A percentile compares a stretch with the other conserved stretches of the same genome.
phyloP scores from a whole-genome alignment of 2,888 invertebrate species.

The Lasioglossum marginatum region DNA sequence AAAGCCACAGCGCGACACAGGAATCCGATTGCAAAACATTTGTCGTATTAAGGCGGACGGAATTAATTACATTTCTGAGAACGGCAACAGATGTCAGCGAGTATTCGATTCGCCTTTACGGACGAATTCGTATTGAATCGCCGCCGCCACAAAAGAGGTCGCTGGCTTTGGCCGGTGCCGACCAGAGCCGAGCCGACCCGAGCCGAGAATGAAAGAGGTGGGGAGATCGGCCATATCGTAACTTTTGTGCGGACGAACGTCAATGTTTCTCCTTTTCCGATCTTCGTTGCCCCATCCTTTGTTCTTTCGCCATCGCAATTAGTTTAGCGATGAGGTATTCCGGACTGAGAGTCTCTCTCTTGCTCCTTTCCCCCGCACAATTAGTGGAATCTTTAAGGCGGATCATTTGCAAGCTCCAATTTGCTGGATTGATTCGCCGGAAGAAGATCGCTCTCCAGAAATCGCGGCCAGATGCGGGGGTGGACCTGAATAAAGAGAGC shows the following conservation, averaged over 20 bases:
- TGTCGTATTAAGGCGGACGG: not conserved
- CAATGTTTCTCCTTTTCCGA: constrained; percentile 6
- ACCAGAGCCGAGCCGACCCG: not conserved
- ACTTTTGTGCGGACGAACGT: not conserved
- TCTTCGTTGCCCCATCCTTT: not conserved
- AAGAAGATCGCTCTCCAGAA: constrained; percentile 61
- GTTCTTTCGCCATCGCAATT: constrained; percentile 58
- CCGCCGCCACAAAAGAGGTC: not conserved
- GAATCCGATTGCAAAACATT: constrained; percentile 4
- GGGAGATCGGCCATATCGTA: not conserved
- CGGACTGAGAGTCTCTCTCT: constrained; percentile 11
- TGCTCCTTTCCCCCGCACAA: constrained; percentile 67
- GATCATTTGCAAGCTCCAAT: constrained; percentile 81
- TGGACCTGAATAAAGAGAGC: constrained; percentile 13
- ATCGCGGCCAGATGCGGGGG: constrained; percentile 33
- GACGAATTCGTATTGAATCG: not conserved
- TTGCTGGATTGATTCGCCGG: constrained; percentile 77
- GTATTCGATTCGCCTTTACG: not conserved
- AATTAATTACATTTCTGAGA: constrained; percentile 8
- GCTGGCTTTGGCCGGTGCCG: not conserved
- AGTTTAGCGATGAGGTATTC: constrained; percentile 42
- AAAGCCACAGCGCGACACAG: not conserved
- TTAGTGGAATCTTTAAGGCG: constrained; percentile 79
- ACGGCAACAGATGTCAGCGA: not conserved
- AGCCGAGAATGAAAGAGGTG: not conserved